Percentiles rank a stretch among this genome's conserved stretches.
Evolutionary conservation across 2,888 invertebrate species (phyloP).

Genomic region (Limnephilus marmoratus): DNA sequence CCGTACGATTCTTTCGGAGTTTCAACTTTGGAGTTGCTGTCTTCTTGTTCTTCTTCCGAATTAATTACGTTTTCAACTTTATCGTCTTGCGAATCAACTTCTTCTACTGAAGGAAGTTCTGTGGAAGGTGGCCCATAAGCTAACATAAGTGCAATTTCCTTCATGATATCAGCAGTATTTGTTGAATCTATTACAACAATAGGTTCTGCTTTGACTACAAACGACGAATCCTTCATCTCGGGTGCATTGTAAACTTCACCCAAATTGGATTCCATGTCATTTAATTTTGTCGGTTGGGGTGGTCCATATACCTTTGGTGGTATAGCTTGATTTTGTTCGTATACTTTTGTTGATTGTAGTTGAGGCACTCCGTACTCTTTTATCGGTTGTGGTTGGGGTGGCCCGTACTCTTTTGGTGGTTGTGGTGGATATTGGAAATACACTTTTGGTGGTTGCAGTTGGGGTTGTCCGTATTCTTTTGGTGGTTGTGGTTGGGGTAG

Average conservation of each 20-base stretch:
- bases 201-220: slow-evolving; percentile 27
- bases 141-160: not conserved
- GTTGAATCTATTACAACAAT: slow-evolving; percentile 28
- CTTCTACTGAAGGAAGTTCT: not conserved
- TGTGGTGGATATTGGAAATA: not conserved
- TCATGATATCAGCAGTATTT: not conserved
- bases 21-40: not conserved
- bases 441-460: not conserved
- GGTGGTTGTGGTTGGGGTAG: not conserved
- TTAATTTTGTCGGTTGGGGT: not conserved
- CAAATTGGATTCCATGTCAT: not conserved
- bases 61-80: not conserved
- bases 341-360: not conserved
- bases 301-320: not conserved
- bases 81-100: not conserved
- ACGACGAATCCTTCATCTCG: slow-evolving; percentile 15
- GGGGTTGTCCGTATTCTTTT: not conserved
- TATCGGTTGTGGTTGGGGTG: not conserved
- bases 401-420: not conserved
- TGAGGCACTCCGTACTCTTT: not conserved
- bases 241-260: not conserved
- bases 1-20: not conserved
- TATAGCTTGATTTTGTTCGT: not conserved
- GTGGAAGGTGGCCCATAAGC: not conserved
- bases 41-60: slow-evolving; percentile 11